Evolutionary conservation across 2,888 invertebrate species (phyloP), one percentile per base, ranked within the genome.

Genomic region (Drosophila rellima): DNA sequence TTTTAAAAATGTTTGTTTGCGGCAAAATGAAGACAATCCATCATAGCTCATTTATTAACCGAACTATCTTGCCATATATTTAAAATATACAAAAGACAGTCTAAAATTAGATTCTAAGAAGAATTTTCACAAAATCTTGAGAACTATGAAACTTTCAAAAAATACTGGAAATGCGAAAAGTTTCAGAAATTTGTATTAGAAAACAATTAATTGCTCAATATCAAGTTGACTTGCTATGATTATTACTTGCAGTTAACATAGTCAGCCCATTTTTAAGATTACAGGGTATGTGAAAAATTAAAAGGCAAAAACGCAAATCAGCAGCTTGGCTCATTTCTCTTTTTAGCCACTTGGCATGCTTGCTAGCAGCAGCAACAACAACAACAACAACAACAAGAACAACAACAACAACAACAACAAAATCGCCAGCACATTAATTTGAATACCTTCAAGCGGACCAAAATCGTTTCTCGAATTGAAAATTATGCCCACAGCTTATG

Each of bases 271-370:
- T 37, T 37, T 6, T 1, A 2, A 6, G 20, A 31, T 56, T 40
- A 23, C 10, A 63, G 63, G 57, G 57, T 62, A 33, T 48, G 23
- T n/a, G 11, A 17, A 20, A 20, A 42, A 35, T 11, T 10, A 42
- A 57, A 20, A 40, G n/a, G n/a, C n/a, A 18, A 6, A 50, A 54
- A 20, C 48, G 55, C 62, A 62, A 66, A 62, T 61, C 66, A 54
- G 61, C 62, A 42, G 48, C 42, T 67, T 33, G 50, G 50, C 69
- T 80, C 78, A 78, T 80, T 78, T 78, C 81, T 80, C 81, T 80
- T 73, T 77, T 70, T 50, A 78, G 65, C 78, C 81, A 78, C 65
- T 81, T 78, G 77, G 80, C 80, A 76, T 80, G 76, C 76, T 62
- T 51, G 54, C 56, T n/a, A 59, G 45, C 77, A 26, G 26, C 63